A percentile compares a stretch with the other conserved stretches of the same genome.
Conservation (phyloP, 2,888 invertebrate species). For the Chromoteleia sp. region DNA sequence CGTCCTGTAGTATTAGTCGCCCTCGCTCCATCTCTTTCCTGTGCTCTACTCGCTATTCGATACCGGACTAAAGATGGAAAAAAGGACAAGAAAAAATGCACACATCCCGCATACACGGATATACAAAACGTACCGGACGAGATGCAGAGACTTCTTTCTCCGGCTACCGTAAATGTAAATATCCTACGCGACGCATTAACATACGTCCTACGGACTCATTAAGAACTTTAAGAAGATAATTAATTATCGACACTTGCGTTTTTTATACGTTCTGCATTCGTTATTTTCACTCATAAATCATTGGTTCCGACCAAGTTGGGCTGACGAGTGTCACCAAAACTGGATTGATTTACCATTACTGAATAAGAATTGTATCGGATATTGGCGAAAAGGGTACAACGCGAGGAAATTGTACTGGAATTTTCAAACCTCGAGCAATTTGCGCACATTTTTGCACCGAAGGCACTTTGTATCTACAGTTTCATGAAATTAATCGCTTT, state of each 20-base stretch:
- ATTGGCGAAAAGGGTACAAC: too few species aligned
- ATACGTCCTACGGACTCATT: constrained; percentile 83
- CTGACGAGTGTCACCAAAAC: constrained; percentile 17
- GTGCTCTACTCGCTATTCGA: constrained; percentile 61
- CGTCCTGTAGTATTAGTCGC: constrained; percentile 72
- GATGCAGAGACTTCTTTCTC: constrained; percentile 73
- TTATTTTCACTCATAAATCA: constrained; percentile 55
- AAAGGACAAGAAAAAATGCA: constrained; percentile 45
- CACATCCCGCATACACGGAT: constrained; percentile 66
- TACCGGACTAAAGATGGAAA: constrained; percentile 20
- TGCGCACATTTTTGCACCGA: too few species aligned
- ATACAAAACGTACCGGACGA: constrained; percentile 71
- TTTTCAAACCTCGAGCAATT: too few species aligned
- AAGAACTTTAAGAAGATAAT: constrained; percentile 82
- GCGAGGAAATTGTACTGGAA: too few species aligned
- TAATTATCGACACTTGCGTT: constrained; percentile 77
- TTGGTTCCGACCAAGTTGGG: neutral
- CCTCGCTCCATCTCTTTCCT: constrained; percentile 56
- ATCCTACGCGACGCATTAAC: constrained; percentile 80
- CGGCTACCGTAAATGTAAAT: constrained; percentile 82
- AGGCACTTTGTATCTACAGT: too few species aligned
- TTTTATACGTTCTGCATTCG: constrained; percentile 34
- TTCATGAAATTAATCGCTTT: neutral
- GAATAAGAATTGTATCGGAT: neutral
- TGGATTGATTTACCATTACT: neutral